phyloP scores from a whole-genome alignment of 2,113 vertebrate species.

The Callithrix jacchus region DNA sequence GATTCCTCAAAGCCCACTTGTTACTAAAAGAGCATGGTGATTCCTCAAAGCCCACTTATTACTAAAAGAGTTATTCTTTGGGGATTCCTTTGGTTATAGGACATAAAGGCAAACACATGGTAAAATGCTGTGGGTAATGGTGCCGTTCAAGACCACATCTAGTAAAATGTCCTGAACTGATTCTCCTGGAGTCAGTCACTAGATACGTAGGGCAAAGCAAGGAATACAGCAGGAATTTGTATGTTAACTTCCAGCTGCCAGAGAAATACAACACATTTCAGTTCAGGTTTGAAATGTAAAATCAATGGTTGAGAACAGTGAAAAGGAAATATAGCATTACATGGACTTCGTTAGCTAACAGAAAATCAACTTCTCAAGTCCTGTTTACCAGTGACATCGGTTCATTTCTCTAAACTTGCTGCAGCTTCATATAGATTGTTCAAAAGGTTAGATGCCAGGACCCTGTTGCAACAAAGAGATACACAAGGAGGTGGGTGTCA shows the following conservation, averaged over 20 bases:
- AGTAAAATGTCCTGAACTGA: conserved; percentile 3
- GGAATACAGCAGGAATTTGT: neutral
- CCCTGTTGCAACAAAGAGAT: neutral
- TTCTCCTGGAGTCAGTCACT: conserved; percentile 3
- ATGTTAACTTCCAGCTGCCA: neutral
- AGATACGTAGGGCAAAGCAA: neutral
- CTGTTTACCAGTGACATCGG: neutral
- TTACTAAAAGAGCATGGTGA: neutral
- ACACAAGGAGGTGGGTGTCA: neutral
- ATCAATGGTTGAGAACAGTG: neutral
- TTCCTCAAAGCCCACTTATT: neutral
- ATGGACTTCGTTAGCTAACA: neutral
- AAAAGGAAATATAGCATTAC: neutral
- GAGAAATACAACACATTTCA: neutral
- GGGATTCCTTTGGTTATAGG: neutral
- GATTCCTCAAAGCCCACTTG: neutral
- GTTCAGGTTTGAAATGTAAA: conserved; percentile 23
- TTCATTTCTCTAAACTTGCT: neutral
- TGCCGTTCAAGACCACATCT: neutral
- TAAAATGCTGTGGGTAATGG: neutral
- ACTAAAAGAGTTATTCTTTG: neutral
- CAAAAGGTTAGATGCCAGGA: conserved; percentile 45
- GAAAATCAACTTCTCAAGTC: conserved; percentile 16
- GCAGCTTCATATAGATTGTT: neutral
- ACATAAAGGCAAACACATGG: neutral